Base-by-base conservation (phyloP, 2,888 invertebrate genomes). In the Diarsia rubi region DNA sequence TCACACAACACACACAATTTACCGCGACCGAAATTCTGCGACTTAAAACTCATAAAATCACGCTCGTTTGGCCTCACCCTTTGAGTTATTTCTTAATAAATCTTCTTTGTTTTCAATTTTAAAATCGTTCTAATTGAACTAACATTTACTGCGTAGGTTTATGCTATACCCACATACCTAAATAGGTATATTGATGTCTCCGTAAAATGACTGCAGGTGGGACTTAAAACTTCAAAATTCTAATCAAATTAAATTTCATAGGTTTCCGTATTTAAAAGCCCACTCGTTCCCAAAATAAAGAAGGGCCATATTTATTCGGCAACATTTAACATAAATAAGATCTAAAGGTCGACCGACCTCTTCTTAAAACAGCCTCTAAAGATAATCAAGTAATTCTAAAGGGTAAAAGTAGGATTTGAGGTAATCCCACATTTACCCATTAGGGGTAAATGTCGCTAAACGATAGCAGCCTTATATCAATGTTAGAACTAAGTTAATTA, bases 401-500 rank as follows among this genome's bases (percentile, higher is more conserved):
- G 47, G 78, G 63, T 73, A 67, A 59, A 49, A 44, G 45, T 65
- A 31, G 47, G 62, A 68, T 65, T 42, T n/a, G 16, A 42, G n/a
- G 62, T 62, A 62, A 62, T 62, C n/a, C 60, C 16, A 42, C 24
- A 62, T 62, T 62, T 73, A 73, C 49, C n/a, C 49, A 42, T 62
- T 62, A 14, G 14, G n/a, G 42, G n/a, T 27, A 42, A 71, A 71
- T 74, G 60, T 62, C 37, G 14, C 42, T 60, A 67, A 69, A 70
- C 45, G 67, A 62, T 78, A 24, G 16, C 31, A n/a, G 44, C 62
- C 21, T n/a, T 24, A 45, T 68, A 42, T n/a, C n/a, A n/a, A 47
- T 60, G 59, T 52, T 69, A 9, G 16, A 79, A 59, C 57, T 59
- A 52, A 75, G 27, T 80, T 68, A 75, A 83, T 83, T 83, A 75